Evolutionary conservation across 35 echinoderm and acorn worm genomes (phyloP), one percentile per base, ranked within the genome.

Genomic region (Strongylocentrotus purpuratus): DNA sequence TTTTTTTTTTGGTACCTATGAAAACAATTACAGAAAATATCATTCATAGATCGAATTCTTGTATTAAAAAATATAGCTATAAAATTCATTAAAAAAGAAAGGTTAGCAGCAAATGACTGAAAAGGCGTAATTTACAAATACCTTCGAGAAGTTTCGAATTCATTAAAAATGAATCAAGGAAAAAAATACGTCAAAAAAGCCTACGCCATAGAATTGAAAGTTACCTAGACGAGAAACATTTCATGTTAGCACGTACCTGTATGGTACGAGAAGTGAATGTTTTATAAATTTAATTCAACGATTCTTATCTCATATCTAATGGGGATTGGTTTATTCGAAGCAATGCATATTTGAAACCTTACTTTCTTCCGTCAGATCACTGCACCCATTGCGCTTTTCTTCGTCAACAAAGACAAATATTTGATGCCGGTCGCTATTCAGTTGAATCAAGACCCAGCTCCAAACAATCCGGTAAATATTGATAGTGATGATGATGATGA

Each of bases 391-490:
- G 93, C 65, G 35, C 86, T 96, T 12, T 96, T 96, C 95, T 96
- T 96, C 22, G 78, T 96, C 6, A 94, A 96, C 55, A 85, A 91
- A 7, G 93, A 87, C 33, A 94, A 94, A 88, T 55, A 94, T 22
- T 48, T 96, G 22, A 60, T 87, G 25, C 95, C 95, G 20, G 71
- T 96, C 7, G 95, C 95, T 8, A 96, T 96, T 31, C 95, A 96
- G 45, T 93, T 96, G 12, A 88, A 94, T 70, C 95, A 88, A 31
- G 94, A 94, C 60, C 92, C 92, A 22, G 85, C 70, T 32, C 33
- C 41, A 2, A 86, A 94, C 48, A 96, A 96, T 88, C 95, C 95
- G 46, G 96, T 97, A 89, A 13, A 28, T 41, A 28, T 22, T 78
- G 4, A 25, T 4, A 14, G 25, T 14, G 14, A 94, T 5, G 33